Evolutionary conservation across 2,113 vertebrate species (phyloP).

Genomic region (Archocentrus centrarchus): DNA sequence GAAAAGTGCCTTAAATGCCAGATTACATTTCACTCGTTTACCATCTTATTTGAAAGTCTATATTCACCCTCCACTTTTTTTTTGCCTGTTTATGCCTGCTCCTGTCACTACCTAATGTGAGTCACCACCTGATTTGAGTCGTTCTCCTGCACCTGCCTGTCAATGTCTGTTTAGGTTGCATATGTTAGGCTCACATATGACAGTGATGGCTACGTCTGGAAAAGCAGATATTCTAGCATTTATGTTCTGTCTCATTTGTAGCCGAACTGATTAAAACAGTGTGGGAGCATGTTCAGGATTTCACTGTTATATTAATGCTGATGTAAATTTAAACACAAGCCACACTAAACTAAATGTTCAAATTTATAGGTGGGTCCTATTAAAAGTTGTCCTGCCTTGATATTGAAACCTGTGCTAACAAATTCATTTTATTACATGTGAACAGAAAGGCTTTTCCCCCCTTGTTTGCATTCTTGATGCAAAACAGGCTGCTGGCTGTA

Average conservation of each 20-base stretch:
- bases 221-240: neutral
- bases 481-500: neutral
- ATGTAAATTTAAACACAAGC: too few relatives aligned
- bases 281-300: neutral
- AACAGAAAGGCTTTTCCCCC: neutral
- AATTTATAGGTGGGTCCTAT: neutral
- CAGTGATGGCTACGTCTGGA: neutral
- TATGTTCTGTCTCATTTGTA: neutral
- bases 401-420: neutral
- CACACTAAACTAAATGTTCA: neutral
- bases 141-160: neutral
- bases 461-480: neutral
- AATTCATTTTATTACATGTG: neutral
- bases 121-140: neutral
- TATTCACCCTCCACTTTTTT: accelerated
- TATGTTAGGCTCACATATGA: neutral
- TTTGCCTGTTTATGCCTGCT: neutral
- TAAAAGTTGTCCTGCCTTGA: slow-evolving; percentile 1
- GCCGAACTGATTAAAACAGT: neutral
- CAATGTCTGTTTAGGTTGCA: neutral
- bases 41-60: neutral
- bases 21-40: too few relatives aligned
- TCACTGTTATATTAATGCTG: neutral
- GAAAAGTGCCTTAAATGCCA: neutral
- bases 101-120: neutral